Conservation (phyloP, 2,797 vertebrate species). For the Gadopsis bispinosus region DNA sequence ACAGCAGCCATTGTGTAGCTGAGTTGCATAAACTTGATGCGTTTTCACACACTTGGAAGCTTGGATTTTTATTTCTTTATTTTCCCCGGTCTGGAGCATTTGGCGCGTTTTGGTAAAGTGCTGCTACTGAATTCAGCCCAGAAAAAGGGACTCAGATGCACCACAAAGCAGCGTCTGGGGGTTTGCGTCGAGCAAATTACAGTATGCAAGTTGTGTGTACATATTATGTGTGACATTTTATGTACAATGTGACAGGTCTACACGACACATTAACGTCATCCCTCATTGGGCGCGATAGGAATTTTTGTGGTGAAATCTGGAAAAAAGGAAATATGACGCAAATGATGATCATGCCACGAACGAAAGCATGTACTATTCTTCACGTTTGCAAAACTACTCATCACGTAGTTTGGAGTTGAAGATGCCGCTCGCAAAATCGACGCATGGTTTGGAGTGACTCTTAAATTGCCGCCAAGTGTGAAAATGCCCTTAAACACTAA, state of each 20-base stretch:
- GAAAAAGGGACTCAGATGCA: not conserved
- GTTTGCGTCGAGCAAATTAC: not conserved
- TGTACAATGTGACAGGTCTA: not conserved
- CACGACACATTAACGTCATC: not conserved
- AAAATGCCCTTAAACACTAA: not conserved
- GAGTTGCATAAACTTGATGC: not conserved
- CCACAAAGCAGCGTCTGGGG: not conserved
- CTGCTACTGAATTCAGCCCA: not conserved
- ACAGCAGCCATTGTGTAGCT: not conserved
- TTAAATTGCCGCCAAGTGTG: not conserved
- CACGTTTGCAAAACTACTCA: not conserved
- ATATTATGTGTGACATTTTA: no score
- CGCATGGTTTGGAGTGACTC: not conserved
- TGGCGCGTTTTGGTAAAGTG: not conserved
- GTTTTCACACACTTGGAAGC: slow-evolving; percentile 25
- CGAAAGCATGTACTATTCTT: not conserved
- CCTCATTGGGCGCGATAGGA: not conserved
- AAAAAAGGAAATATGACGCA: not conserved
- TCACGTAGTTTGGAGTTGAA: no score
- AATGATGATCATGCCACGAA: not conserved
- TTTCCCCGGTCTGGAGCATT: not conserved
- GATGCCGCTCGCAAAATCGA: not conserved
- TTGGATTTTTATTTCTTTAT: not conserved
- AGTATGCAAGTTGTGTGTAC: not conserved
- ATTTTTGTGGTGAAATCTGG: not conserved